phyloP scores from a whole-genome alignment of 2,888 invertebrate species.

The Epinotia demarniana region DNA sequence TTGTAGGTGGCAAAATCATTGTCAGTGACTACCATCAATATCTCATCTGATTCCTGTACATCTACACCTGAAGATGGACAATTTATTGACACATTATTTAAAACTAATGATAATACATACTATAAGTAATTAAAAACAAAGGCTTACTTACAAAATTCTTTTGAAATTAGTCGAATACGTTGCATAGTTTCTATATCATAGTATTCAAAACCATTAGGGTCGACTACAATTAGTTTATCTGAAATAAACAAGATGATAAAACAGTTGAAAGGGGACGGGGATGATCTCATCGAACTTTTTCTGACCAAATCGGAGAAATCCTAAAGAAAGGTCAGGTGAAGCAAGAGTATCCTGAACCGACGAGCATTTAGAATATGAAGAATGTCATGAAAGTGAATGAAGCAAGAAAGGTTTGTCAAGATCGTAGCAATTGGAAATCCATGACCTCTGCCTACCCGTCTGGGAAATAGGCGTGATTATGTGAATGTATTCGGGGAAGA shows the following conservation, averaged over 20 bases:
- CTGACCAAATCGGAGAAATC: too few species aligned
- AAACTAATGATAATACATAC: neutral
- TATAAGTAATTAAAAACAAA: neutral
- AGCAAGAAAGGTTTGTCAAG: too few species aligned
- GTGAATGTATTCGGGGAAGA: too few species aligned
- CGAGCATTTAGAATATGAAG: too few species aligned
- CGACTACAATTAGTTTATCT: conserved; percentile 59
- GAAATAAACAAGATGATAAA: conserved; percentile 26
- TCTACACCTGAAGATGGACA: conserved; percentile 46
- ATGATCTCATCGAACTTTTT: too few species aligned
- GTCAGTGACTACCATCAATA: conserved; percentile 46
- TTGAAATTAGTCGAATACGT: conserved; percentile 38
- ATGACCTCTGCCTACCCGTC: too few species aligned
- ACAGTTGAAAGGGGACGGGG: too few species aligned
- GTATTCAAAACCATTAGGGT: conserved; percentile 49
- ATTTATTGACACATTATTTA: neutral
- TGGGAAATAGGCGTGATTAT: too few species aligned
- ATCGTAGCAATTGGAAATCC: too few species aligned
- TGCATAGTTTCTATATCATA: conserved; percentile 50
- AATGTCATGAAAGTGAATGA: too few species aligned
- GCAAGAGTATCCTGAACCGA: too few species aligned
- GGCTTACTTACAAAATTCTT: conserved; percentile 47
- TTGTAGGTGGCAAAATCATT: neutral
- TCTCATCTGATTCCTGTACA: conserved; percentile 53
- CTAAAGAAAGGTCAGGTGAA: too few species aligned